Evolutionary conservation across 2,797 vertebrate species (phyloP).

Genomic region (Lithobates pipiens): DNA sequence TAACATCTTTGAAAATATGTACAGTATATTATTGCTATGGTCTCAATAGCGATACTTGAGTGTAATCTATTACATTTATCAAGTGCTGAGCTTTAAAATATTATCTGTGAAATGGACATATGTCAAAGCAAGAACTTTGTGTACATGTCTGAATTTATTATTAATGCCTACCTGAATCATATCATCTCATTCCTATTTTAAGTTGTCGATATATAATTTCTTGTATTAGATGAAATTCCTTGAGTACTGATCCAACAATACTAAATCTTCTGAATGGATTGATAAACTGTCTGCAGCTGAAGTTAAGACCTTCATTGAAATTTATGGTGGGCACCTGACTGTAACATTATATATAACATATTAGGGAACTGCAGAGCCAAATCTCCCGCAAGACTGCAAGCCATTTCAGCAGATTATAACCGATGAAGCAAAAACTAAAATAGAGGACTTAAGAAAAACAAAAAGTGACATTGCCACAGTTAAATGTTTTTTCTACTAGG

Average conservation of each 20-base stretch:
- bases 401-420: constrained; percentile 2
- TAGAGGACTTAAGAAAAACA: background rate
- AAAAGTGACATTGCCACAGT: background rate
- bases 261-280: constrained; percentile 26
- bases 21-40: background rate
- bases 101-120: background rate
- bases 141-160: background rate
- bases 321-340: constrained; percentile 44
- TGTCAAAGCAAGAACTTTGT: background rate
- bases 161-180: background rate
- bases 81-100: background rate
- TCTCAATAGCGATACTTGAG: background rate
- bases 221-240: constrained; percentile 19
- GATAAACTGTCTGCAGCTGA: constrained; percentile 29
- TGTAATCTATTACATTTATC: background rate
- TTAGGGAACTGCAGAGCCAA: constrained; percentile 14
- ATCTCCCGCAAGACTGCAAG: background rate
- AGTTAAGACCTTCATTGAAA: constrained; percentile 38
- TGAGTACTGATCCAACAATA: constrained; percentile 10
- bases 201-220: constrained; percentile 17
- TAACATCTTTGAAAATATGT: background rate
- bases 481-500: background rate
- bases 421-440: background rate
- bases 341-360: constrained; percentile 35
- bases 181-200: background rate